Base-by-base conservation (phyloP, 92 coral and sea anemone genomes). In the Zoanthus gigantus region DNA sequence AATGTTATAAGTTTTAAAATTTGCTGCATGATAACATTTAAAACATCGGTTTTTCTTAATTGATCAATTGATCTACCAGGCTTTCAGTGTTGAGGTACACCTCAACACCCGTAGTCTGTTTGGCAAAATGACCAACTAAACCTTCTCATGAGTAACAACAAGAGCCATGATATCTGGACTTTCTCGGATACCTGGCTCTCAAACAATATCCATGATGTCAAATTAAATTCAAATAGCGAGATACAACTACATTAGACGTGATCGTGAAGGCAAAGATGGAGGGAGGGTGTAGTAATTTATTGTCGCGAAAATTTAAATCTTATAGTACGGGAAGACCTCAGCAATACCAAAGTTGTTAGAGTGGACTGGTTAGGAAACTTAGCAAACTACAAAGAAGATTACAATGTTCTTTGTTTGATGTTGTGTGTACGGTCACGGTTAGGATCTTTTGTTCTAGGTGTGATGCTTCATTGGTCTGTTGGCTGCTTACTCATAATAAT, bases 111-210 rank as follows among this genome's bases (percentile, higher is more conserved):
- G 87, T n/a, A 83, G 87, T 83, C 9, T 83, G 1, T 11, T 29
- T 83, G 78, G 68, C 45, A 83, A 83, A 66, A 31, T 68, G 71
- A 83, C 42, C 68, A n/a, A 68, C 87, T 83, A 46, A 68, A 53
- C 18, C 87, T 71, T 66, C 54, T 68, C 29, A 71, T 45, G 68
- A 30, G 88, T 48, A 71, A 71, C 48, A 71, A 32, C 75, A 32
- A 71, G 17, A 31, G 50, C 75, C 15, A 48, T 29, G 47, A 71
- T 8, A 67, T 67, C 45, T 67, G 34, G 34, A 67, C 72, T 16
- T 71, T 67, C 34, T 23, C 23, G 23, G 23, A 23, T 23, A 23
- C 23, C 23, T 23, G 23, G 23, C 23, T 23, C 23, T 23, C 23
- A 23, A 23, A 23, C 23, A 23, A 23, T 23, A 58, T 58, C 66